Conservation (phyloP, 2,888 invertebrate genomes). For the Acanthoscelides obtectus region DNA sequence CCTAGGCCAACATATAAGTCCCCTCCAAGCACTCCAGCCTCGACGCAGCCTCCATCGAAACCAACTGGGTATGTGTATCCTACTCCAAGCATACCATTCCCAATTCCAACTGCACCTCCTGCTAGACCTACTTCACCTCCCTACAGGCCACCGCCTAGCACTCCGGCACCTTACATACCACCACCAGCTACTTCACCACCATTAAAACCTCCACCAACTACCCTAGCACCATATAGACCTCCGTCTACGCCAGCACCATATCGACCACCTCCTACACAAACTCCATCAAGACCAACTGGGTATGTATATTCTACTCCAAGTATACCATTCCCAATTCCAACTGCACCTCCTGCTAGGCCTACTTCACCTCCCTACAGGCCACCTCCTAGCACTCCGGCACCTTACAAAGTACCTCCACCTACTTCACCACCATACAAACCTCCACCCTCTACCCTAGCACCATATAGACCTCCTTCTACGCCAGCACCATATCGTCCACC, state of each 20-base stretch:
- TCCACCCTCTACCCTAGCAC: not conserved
- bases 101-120: not conserved
- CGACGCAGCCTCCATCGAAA: not conserved
- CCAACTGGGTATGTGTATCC: not conserved
- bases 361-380: not conserved
- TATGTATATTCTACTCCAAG: too few species aligned
- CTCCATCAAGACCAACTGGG: too few species aligned
- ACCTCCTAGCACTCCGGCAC: not conserved
- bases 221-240: constrained; percentile 1
- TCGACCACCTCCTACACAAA: too few species aligned
- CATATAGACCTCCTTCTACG: not conserved
- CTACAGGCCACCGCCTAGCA: not conserved
- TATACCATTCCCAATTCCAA: too few species aligned
- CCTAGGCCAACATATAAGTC: constrained; percentile 9
- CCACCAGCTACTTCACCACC: not conserved
- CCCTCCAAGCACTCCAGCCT: not conserved
- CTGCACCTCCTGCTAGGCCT: not conserved
- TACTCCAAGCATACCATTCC: not conserved
- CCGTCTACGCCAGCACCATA: not conserved
- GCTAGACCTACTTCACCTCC: not conserved
- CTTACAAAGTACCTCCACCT: too few species aligned
- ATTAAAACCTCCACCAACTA: not conserved
- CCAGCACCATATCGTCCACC: not conserved
- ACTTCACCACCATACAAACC: too few species aligned
- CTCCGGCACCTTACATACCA: constrained; percentile 1